phyloP scores from a whole-genome alignment of 2,888 invertebrate genomes.

The Furcula furcula region DNA sequence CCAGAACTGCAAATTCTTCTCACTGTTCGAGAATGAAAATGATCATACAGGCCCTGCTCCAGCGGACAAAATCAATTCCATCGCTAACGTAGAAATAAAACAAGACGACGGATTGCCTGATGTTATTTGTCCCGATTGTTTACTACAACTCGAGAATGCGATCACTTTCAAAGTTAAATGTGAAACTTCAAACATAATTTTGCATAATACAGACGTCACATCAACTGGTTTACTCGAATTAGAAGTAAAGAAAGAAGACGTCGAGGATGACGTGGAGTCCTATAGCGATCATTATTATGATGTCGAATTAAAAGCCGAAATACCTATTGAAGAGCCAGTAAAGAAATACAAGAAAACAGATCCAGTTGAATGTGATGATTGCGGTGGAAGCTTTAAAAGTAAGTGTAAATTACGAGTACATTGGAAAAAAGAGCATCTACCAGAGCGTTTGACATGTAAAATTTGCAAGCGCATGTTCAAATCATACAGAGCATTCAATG shows the following conservation, averaged over 20 bases:
- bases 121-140: conserved; percentile 57
- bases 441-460: conserved; percentile 30
- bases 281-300: not conserved
- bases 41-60: too few relatives aligned
- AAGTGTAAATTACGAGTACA: conserved; percentile 47
- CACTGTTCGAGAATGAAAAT: conserved; percentile 54
- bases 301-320: not conserved
- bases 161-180: conserved; percentile 60
- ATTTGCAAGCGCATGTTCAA: conserved; percentile 44
- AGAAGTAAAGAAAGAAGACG: conserved; percentile 1
- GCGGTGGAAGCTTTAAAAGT: conserved; percentile 36
- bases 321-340: not conserved
- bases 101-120: conserved; percentile 57
- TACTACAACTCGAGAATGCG: conserved; percentile 53
- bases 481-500: conserved; percentile 38
- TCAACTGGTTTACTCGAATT: conserved; percentile 4
- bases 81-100: conserved; percentile 53
- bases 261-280: not conserved
- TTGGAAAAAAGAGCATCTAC: conserved; percentile 40
- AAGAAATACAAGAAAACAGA: conserved; percentile 13
- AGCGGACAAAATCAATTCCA: conserved; percentile 49
- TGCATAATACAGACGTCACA: conserved; percentile 23
- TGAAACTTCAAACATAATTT: conserved; percentile 45
- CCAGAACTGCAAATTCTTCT: conserved; percentile 35
- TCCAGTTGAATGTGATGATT: conserved; percentile 32